Evolutionary conservation across 2,888 invertebrate species (phyloP).

Genomic region (Periphyllus acericola): DNA sequence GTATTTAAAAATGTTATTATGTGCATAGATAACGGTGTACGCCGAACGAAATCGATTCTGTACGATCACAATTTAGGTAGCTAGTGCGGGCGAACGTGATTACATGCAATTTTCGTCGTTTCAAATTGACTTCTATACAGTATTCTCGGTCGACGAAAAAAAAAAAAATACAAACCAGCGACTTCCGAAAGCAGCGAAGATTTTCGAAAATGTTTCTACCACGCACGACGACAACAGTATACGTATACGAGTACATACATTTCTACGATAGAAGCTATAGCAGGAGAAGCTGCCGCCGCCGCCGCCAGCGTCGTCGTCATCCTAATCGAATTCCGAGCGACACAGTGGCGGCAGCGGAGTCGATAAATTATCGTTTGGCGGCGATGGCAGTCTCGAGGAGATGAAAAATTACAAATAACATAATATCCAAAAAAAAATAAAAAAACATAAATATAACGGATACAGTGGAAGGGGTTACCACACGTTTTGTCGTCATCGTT

Average conservation of each 20-base stretch:
- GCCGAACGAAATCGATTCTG: too few relatives aligned
- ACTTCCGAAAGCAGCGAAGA: not conserved
- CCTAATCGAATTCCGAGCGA: conserved; percentile 44
- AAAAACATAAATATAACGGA: not conserved
- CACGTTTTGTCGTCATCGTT: conserved; percentile 14
- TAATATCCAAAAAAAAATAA: not conserved
- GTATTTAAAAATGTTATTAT: too few relatives aligned
- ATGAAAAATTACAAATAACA: conserved; percentile 45
- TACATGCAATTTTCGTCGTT: too few relatives aligned
- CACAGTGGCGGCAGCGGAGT: not conserved
- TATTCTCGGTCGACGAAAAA: not conserved
- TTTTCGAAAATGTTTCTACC: not conserved
- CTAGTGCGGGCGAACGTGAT: too few relatives aligned
- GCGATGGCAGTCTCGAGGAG: not conserved
- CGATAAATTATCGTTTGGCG: conserved; percentile 27
- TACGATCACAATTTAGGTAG: too few relatives aligned
- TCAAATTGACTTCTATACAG: too few relatives aligned
- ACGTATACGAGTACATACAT: not conserved
- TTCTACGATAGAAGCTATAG: not conserved
- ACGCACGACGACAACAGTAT: not conserved
- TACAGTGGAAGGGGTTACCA: not conserved
- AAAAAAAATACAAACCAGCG: not conserved
- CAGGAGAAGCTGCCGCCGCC: not conserved
- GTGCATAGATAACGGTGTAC: too few relatives aligned
- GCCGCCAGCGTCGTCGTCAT: not conserved